Evolutionary conservation across 2,113 vertebrate genomes (phyloP), one percentile per base, ranked within the genome.

Genomic region (Solea solea): DNA sequence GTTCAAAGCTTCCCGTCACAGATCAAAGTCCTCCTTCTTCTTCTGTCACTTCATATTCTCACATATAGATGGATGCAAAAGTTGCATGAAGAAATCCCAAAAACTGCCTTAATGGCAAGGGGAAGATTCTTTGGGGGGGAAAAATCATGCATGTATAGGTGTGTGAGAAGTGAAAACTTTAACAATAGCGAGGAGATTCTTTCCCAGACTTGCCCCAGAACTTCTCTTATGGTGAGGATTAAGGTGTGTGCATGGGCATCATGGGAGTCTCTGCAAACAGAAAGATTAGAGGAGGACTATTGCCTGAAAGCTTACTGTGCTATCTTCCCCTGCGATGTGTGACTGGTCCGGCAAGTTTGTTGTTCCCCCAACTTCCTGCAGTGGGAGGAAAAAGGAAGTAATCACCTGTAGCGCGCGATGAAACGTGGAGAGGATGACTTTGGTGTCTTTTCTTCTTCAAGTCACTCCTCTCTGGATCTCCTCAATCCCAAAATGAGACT

Each of bases 221-320:
- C 74, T 75, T 83, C 74, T 78, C 67, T 69, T 39, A 34, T 51
- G 40, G 82, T 64, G 71, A 48, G 86, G 86, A 89, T 90, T 86
- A 88, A 76, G 81, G 83, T 68, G 73, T 9, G 3, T 3, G 14
- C 14, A 2, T 8, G 16, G 21, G 76, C 63, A 76, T 88, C 81
- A 56, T 61, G 89, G 86, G 88, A 88, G 66, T 57, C 69, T 83
- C 86, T 90, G 89, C 82, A 79, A 83, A 86, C 21, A 49, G 70
- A 76, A 55, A 90, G 89, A 92, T 91, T 90, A 90, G 72, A 8
- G 59, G 69, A 68, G 75, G 78, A 83, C 84, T 75, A 73, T 85
- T 64, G 88, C 74, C 82, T 78, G 54, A 66, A 78, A 78, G 80
- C 61, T 86, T 81, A 74, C 41, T 51, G 76, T 34, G 72, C 69